These are phyloP conservation scores for Nanorana parkeri DNA, from an alignment of 2,113 vertebrate species.

Conservation along the genomic window DNA sequence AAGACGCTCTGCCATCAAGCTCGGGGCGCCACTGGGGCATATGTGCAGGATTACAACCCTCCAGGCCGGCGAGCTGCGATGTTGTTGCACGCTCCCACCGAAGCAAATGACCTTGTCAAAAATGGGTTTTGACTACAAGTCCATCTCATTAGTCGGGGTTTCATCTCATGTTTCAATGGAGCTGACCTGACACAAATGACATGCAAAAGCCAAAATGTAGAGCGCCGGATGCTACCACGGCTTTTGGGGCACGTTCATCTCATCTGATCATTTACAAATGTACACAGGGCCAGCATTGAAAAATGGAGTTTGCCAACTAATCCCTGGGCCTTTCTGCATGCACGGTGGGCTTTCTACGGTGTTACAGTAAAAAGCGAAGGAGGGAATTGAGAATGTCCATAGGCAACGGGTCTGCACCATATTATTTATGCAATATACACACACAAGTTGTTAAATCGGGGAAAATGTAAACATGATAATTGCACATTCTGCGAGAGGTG, in stretches of 20 bases:
- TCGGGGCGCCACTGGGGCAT: constrained; percentile 32
- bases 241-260: not conserved
- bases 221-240: not conserved
- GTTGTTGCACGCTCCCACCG: constrained; percentile 46
- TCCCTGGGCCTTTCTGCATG: not conserved
- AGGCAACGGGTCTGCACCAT: too few species aligned
- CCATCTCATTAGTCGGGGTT: constrained; percentile 68
- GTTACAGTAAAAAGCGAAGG: not conserved
- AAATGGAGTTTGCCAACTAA: constrained; percentile 28
- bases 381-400: not conserved
- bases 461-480: constrained; percentile 11
- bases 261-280: constrained; percentile 40
- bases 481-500: not conserved
- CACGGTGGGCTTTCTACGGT: not conserved
- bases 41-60: constrained; percentile 18
- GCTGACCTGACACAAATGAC: not conserved
- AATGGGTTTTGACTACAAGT: constrained; percentile 62
- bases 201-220: constrained; percentile 37
- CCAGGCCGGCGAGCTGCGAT: constrained; percentile 47
- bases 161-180: constrained; percentile 61
- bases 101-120: constrained; percentile 59
- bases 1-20: not conserved
- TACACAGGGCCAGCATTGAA: constrained; percentile 10
- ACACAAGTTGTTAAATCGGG: not conserved
- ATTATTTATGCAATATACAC: not conserved